A percentile compares a stretch with the other conserved stretches of the same genome.
phyloP scores from a whole-genome alignment of 2,888 invertebrate species.

The Gortyna flavago region DNA sequence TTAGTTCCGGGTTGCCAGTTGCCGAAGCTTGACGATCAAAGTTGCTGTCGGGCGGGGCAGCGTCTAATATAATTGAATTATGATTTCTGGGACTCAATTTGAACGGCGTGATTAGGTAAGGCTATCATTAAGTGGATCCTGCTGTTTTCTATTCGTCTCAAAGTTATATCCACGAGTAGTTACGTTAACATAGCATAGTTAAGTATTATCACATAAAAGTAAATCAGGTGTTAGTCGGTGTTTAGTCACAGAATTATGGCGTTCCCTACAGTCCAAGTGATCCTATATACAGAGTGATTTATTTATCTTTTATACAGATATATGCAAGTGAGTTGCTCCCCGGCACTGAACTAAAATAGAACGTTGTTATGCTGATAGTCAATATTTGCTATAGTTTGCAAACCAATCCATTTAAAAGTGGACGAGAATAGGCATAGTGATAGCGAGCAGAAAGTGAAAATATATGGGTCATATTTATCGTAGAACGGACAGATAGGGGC shows the following conservation, averaged over 20 bases:
- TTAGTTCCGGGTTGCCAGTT: background rate
- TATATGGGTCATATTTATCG: background rate
- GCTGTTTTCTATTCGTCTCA: background rate
- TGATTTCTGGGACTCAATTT: background rate
- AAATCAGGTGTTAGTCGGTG: conserved; percentile 49
- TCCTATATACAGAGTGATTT: conserved; percentile 55
- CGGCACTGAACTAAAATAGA: conserved; percentile 46
- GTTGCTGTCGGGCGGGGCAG: background rate
- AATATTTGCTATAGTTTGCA: background rate
- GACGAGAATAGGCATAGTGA: background rate
- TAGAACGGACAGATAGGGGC: background rate
- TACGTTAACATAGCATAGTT: conserved; percentile 50
- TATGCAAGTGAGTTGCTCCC: conserved; percentile 14
- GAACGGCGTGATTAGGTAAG: background rate
- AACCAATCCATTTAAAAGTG: background rate
- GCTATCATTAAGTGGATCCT: background rate
- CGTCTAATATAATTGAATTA: background rate
- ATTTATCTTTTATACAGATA: conserved; percentile 42
- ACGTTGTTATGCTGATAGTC: background rate
- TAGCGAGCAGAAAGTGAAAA: background rate
- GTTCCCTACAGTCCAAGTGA: conserved; percentile 44
- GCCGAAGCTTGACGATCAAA: background rate
- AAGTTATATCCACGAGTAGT: background rate
- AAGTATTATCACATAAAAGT: conserved; percentile 35
- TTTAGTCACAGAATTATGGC: conserved; percentile 64